Conservation (phyloP, 2,888 invertebrate genomes). For the Sisyra nigra region DNA sequence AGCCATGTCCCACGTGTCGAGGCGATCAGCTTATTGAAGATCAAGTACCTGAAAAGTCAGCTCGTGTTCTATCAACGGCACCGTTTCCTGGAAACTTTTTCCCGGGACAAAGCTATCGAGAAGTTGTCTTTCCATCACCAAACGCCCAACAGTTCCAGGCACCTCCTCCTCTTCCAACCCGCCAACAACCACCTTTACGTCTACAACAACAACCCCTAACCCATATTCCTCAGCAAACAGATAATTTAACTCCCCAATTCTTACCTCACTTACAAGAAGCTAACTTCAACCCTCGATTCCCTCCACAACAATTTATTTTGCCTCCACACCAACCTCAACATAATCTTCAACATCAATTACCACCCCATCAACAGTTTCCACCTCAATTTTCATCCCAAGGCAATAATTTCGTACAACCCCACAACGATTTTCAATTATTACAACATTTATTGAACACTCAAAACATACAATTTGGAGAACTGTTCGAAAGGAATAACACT, state of each 20-base stretch:
- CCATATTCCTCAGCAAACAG: constrained; percentile 16
- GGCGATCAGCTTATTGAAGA: constrained; percentile 3
- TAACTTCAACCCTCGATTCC: constrained; percentile 17
- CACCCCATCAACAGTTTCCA: constrained; percentile 9
- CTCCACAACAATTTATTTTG: constrained; percentile 10
- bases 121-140: constrained; percentile 13
- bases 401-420: constrained; percentile 7
- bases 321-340: constrained; percentile 18
- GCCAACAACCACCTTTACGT: constrained; percentile 12
- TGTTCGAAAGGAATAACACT: constrained; percentile 11
- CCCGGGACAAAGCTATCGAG: constrained; percentile 12
- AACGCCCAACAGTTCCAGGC: constrained; percentile 7
- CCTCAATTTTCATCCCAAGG: constrained; percentile 15
- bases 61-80: constrained; percentile 22
- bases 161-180: constrained; percentile 15
- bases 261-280: constrained; percentile 18
- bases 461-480: constrained; percentile 4
- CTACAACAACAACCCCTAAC: constrained; percentile 10
- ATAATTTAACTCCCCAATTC: constrained; percentile 21
- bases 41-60: constrained; percentile 12
- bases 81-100: constrained; percentile 6
- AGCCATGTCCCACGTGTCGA: constrained; percentile 23
- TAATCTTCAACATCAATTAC: constrained; percentile 11
- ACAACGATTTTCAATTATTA: constrained; percentile 9
- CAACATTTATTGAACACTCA: constrained; percentile 7